These are phyloP conservation scores for Danaus chrysippus DNA, from an alignment of 2,888 invertebrate species.

Conservation along the genomic window DNA sequence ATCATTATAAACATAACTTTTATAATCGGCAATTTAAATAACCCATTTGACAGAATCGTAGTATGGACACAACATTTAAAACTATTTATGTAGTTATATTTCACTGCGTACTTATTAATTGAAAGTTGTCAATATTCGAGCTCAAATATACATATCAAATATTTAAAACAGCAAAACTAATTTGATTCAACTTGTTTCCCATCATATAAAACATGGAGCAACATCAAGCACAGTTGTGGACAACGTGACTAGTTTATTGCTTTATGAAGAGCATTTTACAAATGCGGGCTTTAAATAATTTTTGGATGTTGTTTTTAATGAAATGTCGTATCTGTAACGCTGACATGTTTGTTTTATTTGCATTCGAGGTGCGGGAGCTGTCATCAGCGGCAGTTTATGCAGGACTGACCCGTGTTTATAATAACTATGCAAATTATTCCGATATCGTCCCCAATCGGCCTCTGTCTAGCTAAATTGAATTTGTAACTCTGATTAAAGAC, in stretches of 20 bases:
- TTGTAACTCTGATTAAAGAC: constrained; percentile 71
- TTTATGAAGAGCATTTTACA: constrained; percentile 4
- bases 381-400: constrained; percentile 68
- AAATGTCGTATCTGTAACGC: constrained; percentile 7
- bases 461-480: constrained; percentile 68
- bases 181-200: neutral
- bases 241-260: neutral
- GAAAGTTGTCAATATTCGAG: too few species aligned
- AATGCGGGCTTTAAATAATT: constrained; percentile 5
- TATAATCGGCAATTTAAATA: too few species aligned
- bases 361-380: constrained; percentile 64
- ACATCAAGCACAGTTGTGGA: constrained; percentile 2
- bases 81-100: too few species aligned
- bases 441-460: constrained; percentile 67
- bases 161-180: constrained; percentile 12
- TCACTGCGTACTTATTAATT: too few species aligned
- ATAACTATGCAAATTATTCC: constrained; percentile 77
- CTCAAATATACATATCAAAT: neutral
- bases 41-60: too few species aligned
- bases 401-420: constrained; percentile 75
- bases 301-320: constrained; percentile 6
- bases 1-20: too few species aligned
- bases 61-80: neutral
- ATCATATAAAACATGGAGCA: constrained; percentile 1
- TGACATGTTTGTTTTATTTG: constrained; percentile 41